Base-by-base conservation (phyloP, 2,113 vertebrate genomes). In the Ptyas mucosa region DNA sequence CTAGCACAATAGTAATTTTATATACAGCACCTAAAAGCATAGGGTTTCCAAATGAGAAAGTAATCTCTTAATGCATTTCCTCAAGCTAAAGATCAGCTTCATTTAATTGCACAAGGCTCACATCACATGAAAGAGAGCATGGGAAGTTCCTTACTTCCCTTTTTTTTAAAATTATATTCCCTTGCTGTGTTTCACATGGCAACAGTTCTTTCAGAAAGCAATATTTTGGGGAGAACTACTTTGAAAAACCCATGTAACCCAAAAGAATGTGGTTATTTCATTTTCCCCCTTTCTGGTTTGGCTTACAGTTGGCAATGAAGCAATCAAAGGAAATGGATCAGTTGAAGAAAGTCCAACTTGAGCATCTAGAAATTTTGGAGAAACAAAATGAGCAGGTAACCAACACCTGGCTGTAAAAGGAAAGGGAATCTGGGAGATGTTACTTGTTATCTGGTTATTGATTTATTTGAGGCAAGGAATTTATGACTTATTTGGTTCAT, bases 291-390 rank as follows among this genome's bases (percentile, higher is more conserved):
- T 5, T 94, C 89, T 94, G 93, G 15, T 95, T 61, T 93, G 75
- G 8, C 92, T 97, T 95, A 24, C 95, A 99, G 99, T 96, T 99
- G 91, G 99, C 99, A 89, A 99, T 99, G 99, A 99, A 99, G 96
- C 99, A 99, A 90, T 98, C 99, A 85, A 99, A 99, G 96, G 99
- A 99, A 98, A 98, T 99, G 98, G 99, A 99, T 96, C 99, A 99
- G 95, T 97, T 99, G 95, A 97, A 99, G 97, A 99, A 99, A 96
- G 98, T 98, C 91, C 99, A 99, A 93, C 98, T 98, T 69, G 99
- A 99, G 94, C 99, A 99, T 96, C 96, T 99, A 94, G 99, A 99
- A 95, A 98, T 98, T 96, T 97, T 99, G 96, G 99, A 99, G 96
- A 99, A 99, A 96, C 99, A 99, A 96, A 99, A 99, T 39, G 99